Conservation (phyloP, 2,113 vertebrate genomes). For the Caloenas nicobarica region DNA sequence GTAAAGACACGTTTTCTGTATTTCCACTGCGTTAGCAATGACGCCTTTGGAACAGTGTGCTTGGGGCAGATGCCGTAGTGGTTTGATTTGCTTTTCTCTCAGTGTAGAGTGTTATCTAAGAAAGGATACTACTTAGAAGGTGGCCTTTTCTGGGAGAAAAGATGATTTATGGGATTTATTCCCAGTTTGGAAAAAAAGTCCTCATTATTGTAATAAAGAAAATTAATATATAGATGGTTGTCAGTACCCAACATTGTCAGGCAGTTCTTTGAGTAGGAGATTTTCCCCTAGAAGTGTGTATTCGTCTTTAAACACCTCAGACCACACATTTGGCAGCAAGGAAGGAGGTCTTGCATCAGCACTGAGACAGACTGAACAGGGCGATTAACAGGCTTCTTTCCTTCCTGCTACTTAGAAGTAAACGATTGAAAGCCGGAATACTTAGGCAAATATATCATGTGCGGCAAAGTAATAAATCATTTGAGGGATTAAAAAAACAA, state of each 20-base stretch:
- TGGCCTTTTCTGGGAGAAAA: background rate
- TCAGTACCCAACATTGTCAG: background rate
- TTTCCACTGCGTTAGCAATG: background rate
- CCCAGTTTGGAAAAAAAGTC: background rate
- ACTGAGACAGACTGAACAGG: background rate
- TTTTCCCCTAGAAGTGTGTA: background rate
- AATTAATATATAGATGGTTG: background rate
- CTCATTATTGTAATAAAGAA: background rate
- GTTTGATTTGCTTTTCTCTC: background rate
- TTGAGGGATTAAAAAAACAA: background rate
- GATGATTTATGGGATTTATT: background rate
- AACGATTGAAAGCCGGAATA: background rate
- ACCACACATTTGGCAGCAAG: background rate
- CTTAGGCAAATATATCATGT: background rate
- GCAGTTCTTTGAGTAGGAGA: background rate
- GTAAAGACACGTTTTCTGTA: background rate
- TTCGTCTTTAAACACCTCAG: background rate
- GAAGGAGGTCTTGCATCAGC: background rate
- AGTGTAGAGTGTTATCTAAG: background rate
- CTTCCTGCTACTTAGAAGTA: background rate
- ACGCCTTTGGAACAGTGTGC: background rate
- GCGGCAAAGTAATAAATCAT: background rate
- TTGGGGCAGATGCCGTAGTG: background rate
- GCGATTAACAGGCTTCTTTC: background rate
- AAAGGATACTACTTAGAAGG: background rate